A percentile compares a stretch with the other conserved stretches of the same genome.
Conservation (phyloP, 1,140 invertebrate genomes). For the Drosophila parabipectinata region DNA sequence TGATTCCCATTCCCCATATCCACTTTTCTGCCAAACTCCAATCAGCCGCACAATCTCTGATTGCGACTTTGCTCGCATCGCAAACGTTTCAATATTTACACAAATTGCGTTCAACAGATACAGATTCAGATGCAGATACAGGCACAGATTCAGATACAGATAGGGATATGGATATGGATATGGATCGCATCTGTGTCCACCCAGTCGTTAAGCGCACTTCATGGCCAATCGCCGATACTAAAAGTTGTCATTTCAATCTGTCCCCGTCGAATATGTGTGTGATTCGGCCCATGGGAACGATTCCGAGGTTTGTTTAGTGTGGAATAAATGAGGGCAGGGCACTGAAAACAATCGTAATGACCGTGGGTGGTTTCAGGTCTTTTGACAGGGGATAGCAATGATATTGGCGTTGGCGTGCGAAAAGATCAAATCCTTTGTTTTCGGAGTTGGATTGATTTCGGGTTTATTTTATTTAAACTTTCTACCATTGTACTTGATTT, state of each 20-base stretch:
- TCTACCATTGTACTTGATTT: background rate
- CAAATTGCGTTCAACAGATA: conserved; percentile 57
- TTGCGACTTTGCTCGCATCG: conserved; percentile 32
- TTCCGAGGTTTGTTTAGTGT: conserved; percentile 57
- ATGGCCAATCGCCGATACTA: conserved; percentile 56
- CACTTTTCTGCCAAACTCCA: conserved; percentile 45
- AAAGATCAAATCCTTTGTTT: background rate
- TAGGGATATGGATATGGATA: conserved; percentile 16
- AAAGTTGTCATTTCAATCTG: conserved; percentile 63
- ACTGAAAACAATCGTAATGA: conserved; percentile 3
- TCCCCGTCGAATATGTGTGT: conserved; percentile 40
- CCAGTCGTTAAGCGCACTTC: conserved; percentile 62
- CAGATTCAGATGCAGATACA: background rate
- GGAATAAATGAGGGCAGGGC: conserved; percentile 19
- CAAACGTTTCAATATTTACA: conserved; percentile 80
- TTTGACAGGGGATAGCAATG: background rate
- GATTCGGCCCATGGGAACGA: conserved; percentile 54
- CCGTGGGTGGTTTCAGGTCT: conserved; percentile 16
- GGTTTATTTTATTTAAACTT: background rate
- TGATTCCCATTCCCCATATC: conserved; percentile 32
- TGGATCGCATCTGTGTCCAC: conserved; percentile 59
- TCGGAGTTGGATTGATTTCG: background rate
- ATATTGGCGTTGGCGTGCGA: background rate
- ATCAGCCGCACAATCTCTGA: conserved; percentile 79
- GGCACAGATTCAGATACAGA: background rate